Base-by-base conservation (phyloP, 1,140 invertebrate species). In the Magallana gigas region DNA sequence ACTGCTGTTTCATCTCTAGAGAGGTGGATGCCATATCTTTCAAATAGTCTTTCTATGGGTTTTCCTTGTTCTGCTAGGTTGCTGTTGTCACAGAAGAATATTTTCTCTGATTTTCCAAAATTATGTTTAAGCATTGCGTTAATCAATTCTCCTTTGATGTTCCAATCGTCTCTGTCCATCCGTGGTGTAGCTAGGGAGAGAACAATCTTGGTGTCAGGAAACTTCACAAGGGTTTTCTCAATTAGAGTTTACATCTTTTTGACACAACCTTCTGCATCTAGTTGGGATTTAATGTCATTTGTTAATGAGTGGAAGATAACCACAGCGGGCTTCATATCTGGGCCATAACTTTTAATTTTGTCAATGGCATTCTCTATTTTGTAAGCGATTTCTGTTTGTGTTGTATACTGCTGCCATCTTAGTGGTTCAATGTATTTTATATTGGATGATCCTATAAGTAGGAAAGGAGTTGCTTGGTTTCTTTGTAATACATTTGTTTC, bases 371-470 rank as follows among this genome's bases (percentile, higher is more conserved):
- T 60, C 0, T 60, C 59, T 12, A 60, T 60, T 1, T 60, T 60
- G 59, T 60, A 60, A 12, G 59, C 18, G 9, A 18, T 68, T 68
- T n/a, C n/a, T 18, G 5, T 68, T 18, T 68, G 14, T 18, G 64
- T 68, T n/a, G n/a, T n/a, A 18, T 68, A 68, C 64, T n/a, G n/a
- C n/a, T n/a, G n/a, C n/a, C 18, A 68, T 68, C 64, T 68, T 18
- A 18, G 64, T n/a, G n/a, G 64, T 23, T 68, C 64, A 68, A 68
- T 68, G 64, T 68, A 18, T 18, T 68, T 68, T 9, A 18, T 68
- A 5, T 68, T 68, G 0, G 64, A 68, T 68, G 64, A 29, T 68
- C 64, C 18, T n/a, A 5, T 68, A 16, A 68, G n/a, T 16, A 68
- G 16, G n/a, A 68, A 18, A 18, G 64, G n/a, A 68, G n/a, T 68